Evolutionary conservation across 2,888 invertebrate species (phyloP).

Genomic region (Thecocarcelia acutangulata): DNA sequence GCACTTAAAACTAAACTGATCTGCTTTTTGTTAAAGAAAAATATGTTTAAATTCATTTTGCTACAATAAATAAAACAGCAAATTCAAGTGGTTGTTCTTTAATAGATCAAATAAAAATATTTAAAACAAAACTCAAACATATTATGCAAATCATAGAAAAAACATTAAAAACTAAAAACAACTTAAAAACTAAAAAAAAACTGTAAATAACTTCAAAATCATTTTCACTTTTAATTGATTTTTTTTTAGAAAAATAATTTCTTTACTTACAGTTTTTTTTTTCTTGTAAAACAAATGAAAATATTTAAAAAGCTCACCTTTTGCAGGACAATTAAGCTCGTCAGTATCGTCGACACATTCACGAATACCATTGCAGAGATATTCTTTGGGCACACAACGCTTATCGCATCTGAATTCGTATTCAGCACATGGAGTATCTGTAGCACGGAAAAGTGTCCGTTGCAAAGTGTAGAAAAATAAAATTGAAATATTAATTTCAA

Average conservation of each 20-base stretch:
- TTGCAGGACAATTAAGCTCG: conserved; percentile 84
- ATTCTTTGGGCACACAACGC: conserved; percentile 83
- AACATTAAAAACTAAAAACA: conserved; percentile 51
- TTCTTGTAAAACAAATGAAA: conserved; percentile 26
- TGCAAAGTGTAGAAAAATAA: conserved; percentile 38
- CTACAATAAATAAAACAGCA: conserved; percentile 3
- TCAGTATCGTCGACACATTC: conserved; percentile 87
- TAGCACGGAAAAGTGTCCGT: conserved; percentile 44
- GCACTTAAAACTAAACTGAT: conserved; percentile 53
- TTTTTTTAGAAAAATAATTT: not conserved
- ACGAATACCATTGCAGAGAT: conserved; percentile 83
- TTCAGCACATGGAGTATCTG: conserved; percentile 71
- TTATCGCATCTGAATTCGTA: conserved; percentile 86
- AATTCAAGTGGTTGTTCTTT: conserved; percentile 50
- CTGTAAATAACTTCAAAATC: not conserved
- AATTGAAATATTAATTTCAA: conserved; percentile 43
- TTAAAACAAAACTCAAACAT: conserved; percentile 21
- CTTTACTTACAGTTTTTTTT: conserved; percentile 18
- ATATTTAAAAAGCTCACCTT: conserved; percentile 70
- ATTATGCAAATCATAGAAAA: conserved; percentile 54
- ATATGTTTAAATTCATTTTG: conserved; percentile 45
- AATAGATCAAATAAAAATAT: conserved; percentile 1
- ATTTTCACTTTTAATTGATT: not conserved
- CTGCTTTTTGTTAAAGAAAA: conserved; percentile 50
- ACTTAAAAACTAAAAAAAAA: conserved; percentile 41